Base-by-base conservation (phyloP, 2,888 invertebrate genomes). In the Cerastoderma edule region DNA sequence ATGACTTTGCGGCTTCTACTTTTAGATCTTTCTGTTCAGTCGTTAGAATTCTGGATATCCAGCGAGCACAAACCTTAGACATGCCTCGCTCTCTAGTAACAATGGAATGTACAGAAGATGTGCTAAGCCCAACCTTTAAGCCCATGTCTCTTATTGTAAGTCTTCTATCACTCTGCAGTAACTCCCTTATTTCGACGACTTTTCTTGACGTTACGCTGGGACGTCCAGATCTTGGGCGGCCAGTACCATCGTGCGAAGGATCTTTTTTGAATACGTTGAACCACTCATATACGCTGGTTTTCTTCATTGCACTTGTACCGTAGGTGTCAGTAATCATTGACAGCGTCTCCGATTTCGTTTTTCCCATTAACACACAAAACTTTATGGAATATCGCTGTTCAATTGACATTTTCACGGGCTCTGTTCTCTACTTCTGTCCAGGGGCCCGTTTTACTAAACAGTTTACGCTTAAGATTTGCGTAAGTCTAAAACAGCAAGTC, bases 1-100 rank as follows among this genome's bases (percentile, higher is more conserved):
- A 70, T n/a, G 30, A 8, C 50, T 60, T 60, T 1, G 22, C 24
- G 32, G 1, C 64, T n/a, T 4, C 54, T 16, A 54, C 54, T 44
- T 65, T 39, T 24, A 35, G 65, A 2, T 22, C 2, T 46, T 70
- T 70, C 22, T 64, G 54, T 54, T 71, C 44, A 13, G 16, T 6
- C n/a, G 71, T 71, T 13, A 71, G 54, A 53, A 71, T 44, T n/a
- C 44, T 13, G 8, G 64, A 56, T 35, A 71, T 54, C 65, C 71
- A 71, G 19, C 30, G 54, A 54, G 64, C 65, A 39, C 54, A 71
- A 1, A 64, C 53, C 28, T 65, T 33, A 4, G 53, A 16, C 53
- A 64, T 65, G 24, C 65, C 30, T 2, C 39, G 54, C 44, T 54
- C 54, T 19, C 0, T 64, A 1, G 54, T 64, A 44, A 65, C 22